phyloP scores from a whole-genome alignment of 2,888 invertebrate genomes.

The Dichetophora obliterata region DNA sequence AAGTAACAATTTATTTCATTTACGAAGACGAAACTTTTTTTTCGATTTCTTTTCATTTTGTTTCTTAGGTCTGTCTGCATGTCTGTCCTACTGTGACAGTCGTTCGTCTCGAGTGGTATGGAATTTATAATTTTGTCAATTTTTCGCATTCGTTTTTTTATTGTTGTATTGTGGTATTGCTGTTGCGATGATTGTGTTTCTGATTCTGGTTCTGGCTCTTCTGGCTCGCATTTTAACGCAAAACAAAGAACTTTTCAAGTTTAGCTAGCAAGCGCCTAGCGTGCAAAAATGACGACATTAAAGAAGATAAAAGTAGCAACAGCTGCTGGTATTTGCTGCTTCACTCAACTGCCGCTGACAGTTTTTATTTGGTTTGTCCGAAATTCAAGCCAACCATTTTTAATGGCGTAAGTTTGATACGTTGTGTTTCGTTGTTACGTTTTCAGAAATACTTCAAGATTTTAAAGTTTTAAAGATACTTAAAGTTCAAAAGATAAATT shows the following conservation, averaged over 20 bases:
- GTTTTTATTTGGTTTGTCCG: neutral
- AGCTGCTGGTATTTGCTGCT: conserved; percentile 20
- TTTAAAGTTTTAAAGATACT: too few relatives aligned
- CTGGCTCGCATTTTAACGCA: neutral
- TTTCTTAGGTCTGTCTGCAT: neutral
- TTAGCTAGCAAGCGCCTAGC: neutral
- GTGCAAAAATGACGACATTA: neutral
- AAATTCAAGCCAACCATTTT: neutral
- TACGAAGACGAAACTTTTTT: neutral
- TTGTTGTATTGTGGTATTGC: neutral
- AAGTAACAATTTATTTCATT: neutral
- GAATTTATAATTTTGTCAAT: conserved; percentile 29
- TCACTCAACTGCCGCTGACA: neutral
- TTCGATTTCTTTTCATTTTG: conserved; percentile 6
- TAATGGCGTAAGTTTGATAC: too few relatives aligned
- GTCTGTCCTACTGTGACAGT: neutral
- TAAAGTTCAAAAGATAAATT: too few relatives aligned
- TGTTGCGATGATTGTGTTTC: neutral
- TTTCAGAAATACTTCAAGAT: too few relatives aligned
- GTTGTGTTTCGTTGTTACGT: too few relatives aligned
- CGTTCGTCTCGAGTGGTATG: conserved; percentile 11
- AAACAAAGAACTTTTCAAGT: neutral
- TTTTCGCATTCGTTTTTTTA: neutral
- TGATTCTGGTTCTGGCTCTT: neutral
- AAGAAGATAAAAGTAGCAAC: neutral